Percentiles rank a stretch among this genome's conserved stretches.
Evolutionary conservation across 2,797 vertebrate genomes (phyloP).

Genomic region (Acropternis orthonyx): DNA sequence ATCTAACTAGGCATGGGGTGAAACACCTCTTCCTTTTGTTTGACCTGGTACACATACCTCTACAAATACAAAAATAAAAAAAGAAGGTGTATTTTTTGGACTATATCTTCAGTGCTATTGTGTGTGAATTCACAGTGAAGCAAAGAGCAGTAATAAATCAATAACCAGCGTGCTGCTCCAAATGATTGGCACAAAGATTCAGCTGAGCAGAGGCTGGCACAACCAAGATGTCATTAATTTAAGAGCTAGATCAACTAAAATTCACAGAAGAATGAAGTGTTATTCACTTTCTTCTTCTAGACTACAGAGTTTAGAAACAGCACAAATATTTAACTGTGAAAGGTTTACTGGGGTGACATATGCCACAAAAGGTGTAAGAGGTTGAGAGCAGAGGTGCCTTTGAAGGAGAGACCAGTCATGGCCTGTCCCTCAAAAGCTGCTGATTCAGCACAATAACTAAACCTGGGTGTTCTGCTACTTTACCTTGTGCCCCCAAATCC

Average conservation of each 20-base stretch:
- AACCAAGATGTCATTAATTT: background rate
- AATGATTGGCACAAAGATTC: background rate
- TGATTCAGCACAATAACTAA: background rate
- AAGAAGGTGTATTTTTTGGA: background rate
- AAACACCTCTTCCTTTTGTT: background rate
- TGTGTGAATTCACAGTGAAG: background rate
- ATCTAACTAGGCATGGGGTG: background rate
- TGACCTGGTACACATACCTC: background rate
- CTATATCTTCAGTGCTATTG: background rate
- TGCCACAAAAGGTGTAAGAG: background rate
- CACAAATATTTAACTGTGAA: background rate
- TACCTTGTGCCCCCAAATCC: background rate
- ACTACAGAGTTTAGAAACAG: background rate
- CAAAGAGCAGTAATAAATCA: background rate
- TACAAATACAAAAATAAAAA: background rate
- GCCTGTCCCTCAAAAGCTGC: background rate
- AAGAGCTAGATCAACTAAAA: background rate
- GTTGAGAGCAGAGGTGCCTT: background rate
- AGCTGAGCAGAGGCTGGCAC: background rate
- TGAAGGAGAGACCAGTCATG: background rate
- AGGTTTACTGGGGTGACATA: background rate
- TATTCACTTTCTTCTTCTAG: background rate
- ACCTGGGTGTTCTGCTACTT: background rate
- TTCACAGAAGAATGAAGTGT: background rate
- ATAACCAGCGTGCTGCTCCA: fast-evolving